These are phyloP conservation scores for Argya squamiceps DNA, from an alignment of 2,797 vertebrate species.

Conservation along the genomic window DNA sequence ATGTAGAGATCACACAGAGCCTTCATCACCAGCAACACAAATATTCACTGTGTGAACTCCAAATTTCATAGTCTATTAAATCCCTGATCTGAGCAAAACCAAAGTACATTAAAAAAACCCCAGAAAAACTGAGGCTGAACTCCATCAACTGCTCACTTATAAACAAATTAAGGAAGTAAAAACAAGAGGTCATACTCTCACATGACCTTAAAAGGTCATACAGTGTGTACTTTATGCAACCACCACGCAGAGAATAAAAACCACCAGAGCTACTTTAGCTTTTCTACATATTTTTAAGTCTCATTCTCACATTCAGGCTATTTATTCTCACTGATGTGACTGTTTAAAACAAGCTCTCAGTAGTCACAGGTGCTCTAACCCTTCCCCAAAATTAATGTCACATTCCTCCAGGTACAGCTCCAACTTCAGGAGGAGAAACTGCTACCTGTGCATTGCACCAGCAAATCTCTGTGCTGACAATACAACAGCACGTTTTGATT, in stretches of 20 bases:
- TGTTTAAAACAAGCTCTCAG: background rate
- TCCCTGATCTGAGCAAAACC: background rate
- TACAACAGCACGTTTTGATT: background rate
- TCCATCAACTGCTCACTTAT: background rate
- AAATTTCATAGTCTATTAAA: background rate
- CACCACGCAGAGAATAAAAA: background rate
- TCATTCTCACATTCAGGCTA: background rate
- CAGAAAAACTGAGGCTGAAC: fast-evolving
- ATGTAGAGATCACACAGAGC: fast-evolving
- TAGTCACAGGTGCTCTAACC: background rate
- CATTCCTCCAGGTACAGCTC: background rate
- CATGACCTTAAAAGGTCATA: constrained; percentile 16
- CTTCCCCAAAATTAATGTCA: background rate
- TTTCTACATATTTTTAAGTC: background rate
- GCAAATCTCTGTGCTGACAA: background rate
- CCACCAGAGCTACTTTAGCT: background rate
- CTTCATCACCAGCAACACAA: background rate
- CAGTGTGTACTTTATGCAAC: background rate
- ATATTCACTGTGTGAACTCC: background rate
- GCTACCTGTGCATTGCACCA: background rate
- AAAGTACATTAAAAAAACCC: background rate
- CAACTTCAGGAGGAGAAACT: background rate
- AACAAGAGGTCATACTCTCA: constrained; percentile 17
- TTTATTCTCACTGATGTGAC: background rate
- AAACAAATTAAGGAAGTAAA: constrained; percentile 34